These are phyloP conservation scores for Piaya cayana DNA, from an alignment of 2,113 vertebrate genomes.

Conservation along the genomic window DNA sequence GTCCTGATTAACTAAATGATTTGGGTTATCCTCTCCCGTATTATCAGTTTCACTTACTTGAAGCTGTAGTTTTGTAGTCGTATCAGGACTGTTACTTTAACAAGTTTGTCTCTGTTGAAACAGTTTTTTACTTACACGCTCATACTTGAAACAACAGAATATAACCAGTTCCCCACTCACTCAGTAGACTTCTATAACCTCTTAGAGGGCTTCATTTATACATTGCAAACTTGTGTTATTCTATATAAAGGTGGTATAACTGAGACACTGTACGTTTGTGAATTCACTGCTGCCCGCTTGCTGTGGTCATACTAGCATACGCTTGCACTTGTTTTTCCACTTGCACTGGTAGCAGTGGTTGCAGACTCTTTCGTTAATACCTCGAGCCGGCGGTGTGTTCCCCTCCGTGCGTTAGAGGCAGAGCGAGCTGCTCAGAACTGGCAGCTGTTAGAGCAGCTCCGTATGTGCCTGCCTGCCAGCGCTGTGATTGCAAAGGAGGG, in stretches of 20 bases:
- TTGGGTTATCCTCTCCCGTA: background rate
- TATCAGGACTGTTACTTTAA: background rate
- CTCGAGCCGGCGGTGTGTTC: background rate
- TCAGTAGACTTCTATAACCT: background rate
- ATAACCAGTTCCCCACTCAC: background rate
- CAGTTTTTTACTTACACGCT: background rate
- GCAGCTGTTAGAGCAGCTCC: background rate
- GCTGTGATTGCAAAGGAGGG: background rate
- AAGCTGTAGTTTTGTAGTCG: background rate
- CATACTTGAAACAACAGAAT: background rate
- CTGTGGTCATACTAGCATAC: background rate
- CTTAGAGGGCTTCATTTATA: background rate
- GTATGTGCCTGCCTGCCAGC: background rate
- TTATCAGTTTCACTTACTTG: background rate
- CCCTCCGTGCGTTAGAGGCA: background rate
- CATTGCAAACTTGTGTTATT: background rate
- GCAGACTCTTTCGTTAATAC: background rate
- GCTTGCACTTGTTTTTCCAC: background rate
- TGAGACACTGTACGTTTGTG: background rate
- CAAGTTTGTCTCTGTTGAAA: background rate
- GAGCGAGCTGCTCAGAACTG: background rate
- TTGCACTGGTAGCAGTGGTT: background rate
- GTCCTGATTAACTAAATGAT: background rate
- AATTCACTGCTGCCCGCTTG: background rate
- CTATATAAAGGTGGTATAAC: background rate